A percentile compares a stretch with the other conserved stretches of the same genome.
These are phyloP conservation scores for Odontothrips loti DNA, from an alignment of 2,888 invertebrate species.

Conservation along the genomic window DNA sequence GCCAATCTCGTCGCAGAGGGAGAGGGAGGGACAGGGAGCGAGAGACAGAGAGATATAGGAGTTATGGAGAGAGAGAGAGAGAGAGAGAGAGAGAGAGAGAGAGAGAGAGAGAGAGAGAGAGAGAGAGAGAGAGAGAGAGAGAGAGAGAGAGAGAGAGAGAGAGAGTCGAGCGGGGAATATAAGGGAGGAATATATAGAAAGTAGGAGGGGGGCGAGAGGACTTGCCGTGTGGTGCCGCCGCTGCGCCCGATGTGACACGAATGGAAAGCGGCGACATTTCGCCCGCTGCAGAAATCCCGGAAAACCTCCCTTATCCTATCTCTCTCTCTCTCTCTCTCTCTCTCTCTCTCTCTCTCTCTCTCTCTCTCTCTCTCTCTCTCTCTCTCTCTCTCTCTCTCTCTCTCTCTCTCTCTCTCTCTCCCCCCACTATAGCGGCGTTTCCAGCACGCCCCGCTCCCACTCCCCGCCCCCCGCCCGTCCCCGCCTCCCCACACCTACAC, in stretches of 20 bases:
- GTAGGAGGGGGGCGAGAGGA: not conserved
- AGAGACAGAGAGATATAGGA: not conserved
- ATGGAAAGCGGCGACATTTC: constrained; percentile 24
- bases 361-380: too few relatives aligned
- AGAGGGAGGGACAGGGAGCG: too few relatives aligned
- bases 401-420: too few relatives aligned
- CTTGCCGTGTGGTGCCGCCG: not conserved
- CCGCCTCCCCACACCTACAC: too few relatives aligned
- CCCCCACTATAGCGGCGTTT: too few relatives aligned
- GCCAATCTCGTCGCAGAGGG: not conserved
- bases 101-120: not conserved
- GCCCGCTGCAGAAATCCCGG: constrained; percentile 13
- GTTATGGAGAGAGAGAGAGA: not conserved
- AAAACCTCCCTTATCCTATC: constrained; percentile 15
- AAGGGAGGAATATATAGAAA: not conserved
- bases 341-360: too few relatives aligned
- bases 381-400: too few relatives aligned
- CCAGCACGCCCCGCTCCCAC: too few relatives aligned
- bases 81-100: too few relatives aligned
- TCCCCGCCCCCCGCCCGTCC: too few relatives aligned
- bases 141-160: not conserved
- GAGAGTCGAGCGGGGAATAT: not conserved
- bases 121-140: not conserved
- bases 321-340: too few relatives aligned
- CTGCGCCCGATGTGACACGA: constrained; percentile 17